Conservation (phyloP, 2,797 vertebrate genomes). For the Harpagifer antarcticus region DNA sequence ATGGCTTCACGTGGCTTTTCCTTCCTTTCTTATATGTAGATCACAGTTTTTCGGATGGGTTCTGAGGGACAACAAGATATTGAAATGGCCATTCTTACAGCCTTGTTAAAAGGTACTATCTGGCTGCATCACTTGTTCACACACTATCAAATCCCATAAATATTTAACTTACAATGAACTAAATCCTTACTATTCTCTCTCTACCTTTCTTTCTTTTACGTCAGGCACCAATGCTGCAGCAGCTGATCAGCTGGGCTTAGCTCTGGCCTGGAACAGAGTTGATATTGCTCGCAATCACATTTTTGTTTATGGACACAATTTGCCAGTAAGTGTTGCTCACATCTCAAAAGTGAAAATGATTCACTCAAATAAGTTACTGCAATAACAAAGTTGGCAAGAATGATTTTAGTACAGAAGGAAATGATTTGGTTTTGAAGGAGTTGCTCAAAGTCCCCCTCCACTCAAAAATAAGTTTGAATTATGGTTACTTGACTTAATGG, state of each 20-base stretch:
- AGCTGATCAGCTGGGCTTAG: constrained; percentile 96
- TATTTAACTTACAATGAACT: not conserved
- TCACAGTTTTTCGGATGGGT: constrained; percentile 98
- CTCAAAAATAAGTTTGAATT: constrained; percentile 7
- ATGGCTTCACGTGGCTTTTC: not conserved
- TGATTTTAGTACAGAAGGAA: not conserved
- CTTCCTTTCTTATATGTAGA: constrained; percentile 78
- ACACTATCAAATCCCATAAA: not conserved
- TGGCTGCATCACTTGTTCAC: not conserved
- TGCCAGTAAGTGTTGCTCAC: constrained; percentile 88
- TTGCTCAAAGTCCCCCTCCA: not conserved
- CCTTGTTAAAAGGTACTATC: constrained; percentile 93
- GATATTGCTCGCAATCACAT: constrained; percentile 99
- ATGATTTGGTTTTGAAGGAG: constrained; percentile 5
- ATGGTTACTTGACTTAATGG: not conserved
- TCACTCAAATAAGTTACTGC: not conserved
- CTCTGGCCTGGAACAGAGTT: constrained; percentile 98
- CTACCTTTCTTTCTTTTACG: constrained; percentile 16
- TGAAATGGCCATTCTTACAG: constrained; percentile 98
- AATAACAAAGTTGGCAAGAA: not conserved
- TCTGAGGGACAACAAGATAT: constrained; percentile 97
- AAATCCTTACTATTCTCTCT: not conserved
- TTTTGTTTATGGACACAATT: constrained; percentile 96
- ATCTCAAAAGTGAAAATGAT: not conserved
- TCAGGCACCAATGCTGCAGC: constrained; percentile 96